These are phyloP conservation scores for Aricia artaxerxes DNA, from an alignment of 2,888 invertebrate genomes.

Conservation along the genomic window DNA sequence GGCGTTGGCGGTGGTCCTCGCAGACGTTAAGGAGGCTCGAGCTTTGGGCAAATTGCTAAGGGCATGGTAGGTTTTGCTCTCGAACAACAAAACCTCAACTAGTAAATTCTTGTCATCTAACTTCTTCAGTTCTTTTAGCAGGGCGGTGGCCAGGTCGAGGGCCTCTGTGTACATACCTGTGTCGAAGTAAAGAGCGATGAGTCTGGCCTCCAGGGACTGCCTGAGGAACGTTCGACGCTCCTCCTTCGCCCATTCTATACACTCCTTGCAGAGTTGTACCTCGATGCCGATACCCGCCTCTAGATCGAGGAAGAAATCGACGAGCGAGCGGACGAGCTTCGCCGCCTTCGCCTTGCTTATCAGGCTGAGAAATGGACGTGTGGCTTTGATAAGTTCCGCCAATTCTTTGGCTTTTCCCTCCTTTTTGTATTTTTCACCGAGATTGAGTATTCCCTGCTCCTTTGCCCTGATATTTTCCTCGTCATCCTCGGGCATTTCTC, in stretches of 20 bases:
- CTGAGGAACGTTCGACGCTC: slow-evolving; percentile 98
- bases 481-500: slow-evolving; percentile 88
- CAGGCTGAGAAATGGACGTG: slow-evolving; percentile 95
- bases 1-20: slow-evolving; percentile 99
- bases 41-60: slow-evolving; percentile 98
- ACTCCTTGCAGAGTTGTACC: slow-evolving; percentile 96
- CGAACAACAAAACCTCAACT: slow-evolving; percentile 98
- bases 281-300: slow-evolving; percentile 98
- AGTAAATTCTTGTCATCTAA: slow-evolving; percentile 99
- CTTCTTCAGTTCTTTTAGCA: slow-evolving; percentile 98
- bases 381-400: slow-evolving; percentile 95
- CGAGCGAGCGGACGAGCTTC: slow-evolving; percentile 96
- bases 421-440: slow-evolving; percentile 95
- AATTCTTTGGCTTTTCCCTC: slow-evolving; percentile 96
- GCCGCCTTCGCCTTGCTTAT: slow-evolving; percentile 99
- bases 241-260: slow-evolving; percentile 99
- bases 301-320: slow-evolving; percentile 98
- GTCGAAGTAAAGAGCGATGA: slow-evolving; percentile 97
- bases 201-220: slow-evolving; percentile 96
- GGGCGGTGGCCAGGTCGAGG: slow-evolving; percentile 88
- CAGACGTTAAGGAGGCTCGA: slow-evolving; percentile 97
- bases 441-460: slow-evolving; percentile 95
- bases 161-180: slow-evolving; percentile 94
- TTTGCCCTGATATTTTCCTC: slow-evolving; percentile 95
- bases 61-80: slow-evolving; percentile 99